Percentiles rank a stretch among this genome's conserved stretches.
phyloP scores from a whole-genome alignment of 2,113 vertebrate species.

The Tetrax tetrax region DNA sequence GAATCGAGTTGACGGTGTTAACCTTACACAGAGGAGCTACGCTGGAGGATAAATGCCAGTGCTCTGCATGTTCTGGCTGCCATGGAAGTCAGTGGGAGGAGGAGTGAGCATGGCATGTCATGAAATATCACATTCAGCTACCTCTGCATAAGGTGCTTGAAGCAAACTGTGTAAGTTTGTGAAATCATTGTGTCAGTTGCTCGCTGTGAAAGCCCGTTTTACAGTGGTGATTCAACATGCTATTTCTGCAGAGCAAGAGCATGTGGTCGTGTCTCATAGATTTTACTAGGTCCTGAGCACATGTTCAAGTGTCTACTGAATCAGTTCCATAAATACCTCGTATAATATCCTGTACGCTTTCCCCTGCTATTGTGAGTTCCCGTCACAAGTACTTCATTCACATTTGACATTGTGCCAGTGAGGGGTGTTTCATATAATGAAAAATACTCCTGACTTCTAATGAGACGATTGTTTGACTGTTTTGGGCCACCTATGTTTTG shows the following conservation, averaged over 20 bases:
- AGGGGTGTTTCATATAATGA: not conserved
- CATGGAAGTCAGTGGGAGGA: not conserved
- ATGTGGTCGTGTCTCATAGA: not conserved
- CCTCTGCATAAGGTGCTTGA: not conserved
- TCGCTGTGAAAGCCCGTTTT: not conserved
- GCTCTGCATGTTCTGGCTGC: not conserved
- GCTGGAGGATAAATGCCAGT: not conserved
- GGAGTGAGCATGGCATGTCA: not conserved
- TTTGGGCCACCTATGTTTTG: not conserved
- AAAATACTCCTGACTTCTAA: not conserved
- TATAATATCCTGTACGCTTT: not conserved
- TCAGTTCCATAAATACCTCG: not conserved
- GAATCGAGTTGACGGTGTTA: not conserved
- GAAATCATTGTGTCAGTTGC: not conserved
- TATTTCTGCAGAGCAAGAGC: not conserved
- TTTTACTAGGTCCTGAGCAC: not conserved
- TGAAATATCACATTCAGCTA: not conserved
- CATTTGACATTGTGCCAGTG: not conserved
- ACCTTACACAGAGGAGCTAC: conserved; percentile 20
- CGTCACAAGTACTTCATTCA: not conserved
- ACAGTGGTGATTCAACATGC: not conserved
- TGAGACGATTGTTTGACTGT: not conserved
- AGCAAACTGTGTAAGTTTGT: not conserved
- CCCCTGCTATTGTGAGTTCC: not conserved
- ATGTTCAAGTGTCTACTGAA: not conserved